A percentile compares a stretch with the other conserved stretches of the same genome.
Evolutionary conservation across 2,888 invertebrate genomes (phyloP).

Genomic region (Amphipyra berbera): DNA sequence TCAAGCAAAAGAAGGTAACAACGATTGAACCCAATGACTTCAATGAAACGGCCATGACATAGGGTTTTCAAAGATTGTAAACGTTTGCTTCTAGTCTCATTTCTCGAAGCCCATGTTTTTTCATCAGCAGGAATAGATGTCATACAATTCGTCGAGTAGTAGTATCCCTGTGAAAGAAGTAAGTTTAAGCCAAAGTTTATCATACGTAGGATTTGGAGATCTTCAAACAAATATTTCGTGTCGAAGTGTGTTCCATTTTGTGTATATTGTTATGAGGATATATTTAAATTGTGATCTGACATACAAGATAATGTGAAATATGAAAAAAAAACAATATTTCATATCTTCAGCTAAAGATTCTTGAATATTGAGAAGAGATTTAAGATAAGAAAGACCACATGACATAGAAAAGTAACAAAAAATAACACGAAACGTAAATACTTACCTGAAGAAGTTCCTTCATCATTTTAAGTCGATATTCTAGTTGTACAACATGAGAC

Average conservation of each 20-base stretch:
- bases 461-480: slow-evolving; percentile 50
- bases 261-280: no score
- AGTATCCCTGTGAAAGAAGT: slow-evolving; percentile 24
- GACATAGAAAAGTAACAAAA: neutral
- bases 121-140: slow-evolving; percentile 9
- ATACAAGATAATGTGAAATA: no score
- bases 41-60: slow-evolving; percentile 21
- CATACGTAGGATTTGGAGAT: no score
- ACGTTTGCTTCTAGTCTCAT: neutral
- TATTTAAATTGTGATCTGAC: no score
- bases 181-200: neutral
- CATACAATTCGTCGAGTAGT: slow-evolving; percentile 7
- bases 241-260: no score
- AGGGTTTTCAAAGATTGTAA: slow-evolving; percentile 36
- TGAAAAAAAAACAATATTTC: no score
- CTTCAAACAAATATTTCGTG: no score
- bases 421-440: neutral
- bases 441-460: slow-evolving; percentile 32
- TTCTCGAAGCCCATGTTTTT: slow-evolving; percentile 13
- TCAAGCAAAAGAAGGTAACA: slow-evolving; percentile 54
- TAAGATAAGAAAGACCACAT: no score
- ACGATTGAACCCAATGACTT: slow-evolving; percentile 42
- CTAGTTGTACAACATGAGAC: slow-evolving; percentile 56
- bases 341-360: no score
- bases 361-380: no score